Conservation (phyloP, 2,888 invertebrate genomes). For the Pammene aurita region DNA sequence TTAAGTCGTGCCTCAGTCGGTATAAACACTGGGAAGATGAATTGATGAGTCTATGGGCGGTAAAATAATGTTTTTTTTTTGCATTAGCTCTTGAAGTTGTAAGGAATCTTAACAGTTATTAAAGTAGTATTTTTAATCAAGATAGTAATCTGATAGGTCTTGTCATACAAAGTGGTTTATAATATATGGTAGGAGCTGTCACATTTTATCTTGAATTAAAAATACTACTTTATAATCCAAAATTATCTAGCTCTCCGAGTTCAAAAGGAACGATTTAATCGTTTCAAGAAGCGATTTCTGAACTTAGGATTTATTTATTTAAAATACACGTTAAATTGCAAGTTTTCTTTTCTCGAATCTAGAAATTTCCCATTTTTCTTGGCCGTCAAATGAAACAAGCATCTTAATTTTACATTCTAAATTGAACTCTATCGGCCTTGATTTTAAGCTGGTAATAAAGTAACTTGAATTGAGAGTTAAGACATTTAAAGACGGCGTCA, state of each 20-base stretch:
- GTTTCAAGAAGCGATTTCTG: neutral
- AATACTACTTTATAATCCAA: too few relatives aligned
- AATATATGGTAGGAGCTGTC: too few relatives aligned
- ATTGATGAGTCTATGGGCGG: too few relatives aligned
- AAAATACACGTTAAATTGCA: conserved; percentile 25
- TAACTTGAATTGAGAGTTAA: neutral
- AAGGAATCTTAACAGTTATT: too few relatives aligned
- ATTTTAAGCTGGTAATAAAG: neutral
- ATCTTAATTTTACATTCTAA: neutral
- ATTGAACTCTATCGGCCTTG: neutral
- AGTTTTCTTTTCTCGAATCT: neutral
- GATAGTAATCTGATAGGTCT: too few relatives aligned
- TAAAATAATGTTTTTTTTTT: too few relatives aligned
- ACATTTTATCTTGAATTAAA: too few relatives aligned
- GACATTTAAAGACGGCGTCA: neutral
- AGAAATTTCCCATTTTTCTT: neutral
- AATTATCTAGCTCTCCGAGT: conserved; percentile 24
- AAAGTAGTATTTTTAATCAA: too few relatives aligned
- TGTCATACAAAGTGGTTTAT: too few relatives aligned
- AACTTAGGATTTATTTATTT: conserved; percentile 10
- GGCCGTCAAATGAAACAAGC: neutral
- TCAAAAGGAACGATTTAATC: neutral
- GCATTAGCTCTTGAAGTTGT: too few relatives aligned
- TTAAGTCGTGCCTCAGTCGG: too few relatives aligned
- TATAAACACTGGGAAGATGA: too few relatives aligned